phyloP scores from a whole-genome alignment of 2,888 invertebrate species.

The Meganola albula region DNA sequence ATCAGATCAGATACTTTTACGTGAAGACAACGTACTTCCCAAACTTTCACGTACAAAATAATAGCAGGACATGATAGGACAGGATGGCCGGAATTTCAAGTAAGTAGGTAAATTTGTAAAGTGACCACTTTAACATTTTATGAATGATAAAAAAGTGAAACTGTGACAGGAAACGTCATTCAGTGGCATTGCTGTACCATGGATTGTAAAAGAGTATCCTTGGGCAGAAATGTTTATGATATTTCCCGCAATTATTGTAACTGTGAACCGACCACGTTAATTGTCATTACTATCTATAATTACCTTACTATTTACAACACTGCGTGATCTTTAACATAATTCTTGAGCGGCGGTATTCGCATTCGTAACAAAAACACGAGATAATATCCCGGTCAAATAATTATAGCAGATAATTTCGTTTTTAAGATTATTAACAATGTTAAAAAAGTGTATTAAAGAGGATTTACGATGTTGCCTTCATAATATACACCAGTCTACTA shows the following conservation, averaged over 20 bases:
- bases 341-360: constrained; percentile 23
- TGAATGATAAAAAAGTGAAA: constrained; percentile 37
- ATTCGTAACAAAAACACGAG: constrained; percentile 17
- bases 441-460: too few species aligned
- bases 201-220: constrained; percentile 51
- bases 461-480: too few species aligned
- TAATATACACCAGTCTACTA: too few species aligned
- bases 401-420: constrained; percentile 18
- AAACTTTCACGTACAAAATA: too few species aligned
- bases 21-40: too few species aligned
- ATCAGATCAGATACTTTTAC: too few species aligned
- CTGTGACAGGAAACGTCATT: constrained; percentile 54
- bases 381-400: constrained; percentile 19
- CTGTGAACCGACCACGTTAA: constrained; percentile 51
- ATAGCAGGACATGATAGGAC: too few species aligned
- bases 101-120: too few species aligned
- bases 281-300: constrained; percentile 43
- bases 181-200: constrained; percentile 34
- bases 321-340: constrained; percentile 29
- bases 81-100: too few species aligned
- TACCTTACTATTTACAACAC: constrained; percentile 26
- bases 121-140: too few species aligned
- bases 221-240: constrained; percentile 55
- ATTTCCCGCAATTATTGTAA: constrained; percentile 68
- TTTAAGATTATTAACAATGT: too few species aligned